Base-by-base conservation (phyloP, 2,113 vertebrate species). In the Campylomormyrus numenius region DNA sequence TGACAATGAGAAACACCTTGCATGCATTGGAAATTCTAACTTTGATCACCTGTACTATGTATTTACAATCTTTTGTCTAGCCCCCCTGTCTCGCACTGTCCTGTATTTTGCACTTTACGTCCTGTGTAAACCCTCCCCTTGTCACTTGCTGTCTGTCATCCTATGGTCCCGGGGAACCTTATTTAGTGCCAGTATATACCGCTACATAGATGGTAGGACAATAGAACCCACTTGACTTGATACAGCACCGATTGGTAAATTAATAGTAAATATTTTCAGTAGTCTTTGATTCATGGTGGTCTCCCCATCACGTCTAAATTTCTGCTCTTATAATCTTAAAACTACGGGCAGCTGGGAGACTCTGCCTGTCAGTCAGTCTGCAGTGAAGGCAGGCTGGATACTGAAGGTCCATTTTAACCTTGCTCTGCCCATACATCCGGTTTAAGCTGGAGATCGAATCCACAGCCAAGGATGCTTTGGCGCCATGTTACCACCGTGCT, bases 401-500 rank as follows among this genome's bases (percentile, higher is more conserved):
- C 4, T 15, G 13, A 39, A 77, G 70, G 35, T 0, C 70, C 35
- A 7, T 19, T 39, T 17, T 77, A 77, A 77, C 7, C 31, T 17
- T 77, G 13, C 15, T 80, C 39, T 80, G 74, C 31, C 17, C 35
- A 21, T 19, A 8, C 15, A 17, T 39, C 35, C 74, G 35, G 35
- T 80, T 42, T 39, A 17, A 42, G 74, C 35, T 19, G 35, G 6
- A 80, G 13, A 80, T 46, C 2, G 21, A 13, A 58, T 66, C 53
- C 39, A 35, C 56, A 15, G 17, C 42, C 56, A 88, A 58, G 62
- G 10, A 15, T 4, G 31, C 39, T 62, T 46, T n/a, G 31, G 19
- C 8, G 9, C 39, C 19, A 88, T 3, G 56, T 85, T 62, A 35
- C n/a, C 7, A 5, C 86, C 42, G 92, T 91, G 8, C 35, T 93